phyloP scores from a whole-genome alignment of 2,888 invertebrate genomes.

The Apotomis capreana region DNA sequence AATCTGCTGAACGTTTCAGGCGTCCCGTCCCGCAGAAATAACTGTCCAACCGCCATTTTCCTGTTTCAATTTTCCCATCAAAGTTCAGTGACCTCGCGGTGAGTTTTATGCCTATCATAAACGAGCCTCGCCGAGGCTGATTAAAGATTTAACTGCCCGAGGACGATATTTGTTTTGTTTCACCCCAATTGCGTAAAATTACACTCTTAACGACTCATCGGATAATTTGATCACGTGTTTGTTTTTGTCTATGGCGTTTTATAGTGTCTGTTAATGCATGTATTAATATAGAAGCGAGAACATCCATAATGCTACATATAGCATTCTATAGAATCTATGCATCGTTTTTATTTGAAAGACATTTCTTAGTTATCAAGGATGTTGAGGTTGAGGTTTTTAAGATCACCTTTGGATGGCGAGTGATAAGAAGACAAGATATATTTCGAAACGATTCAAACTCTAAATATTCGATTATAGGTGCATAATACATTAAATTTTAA shows the following conservation, averaged over 20 bases:
- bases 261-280: conserved; percentile 12
- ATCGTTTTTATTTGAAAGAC: too few species aligned
- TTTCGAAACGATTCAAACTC: too few species aligned
- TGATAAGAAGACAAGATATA: too few species aligned
- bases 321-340: background rate
- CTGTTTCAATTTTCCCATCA: conserved; percentile 33
- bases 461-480: too few species aligned
- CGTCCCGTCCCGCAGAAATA: conserved; percentile 8
- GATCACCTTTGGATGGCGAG: too few species aligned
- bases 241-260: conserved; percentile 27
- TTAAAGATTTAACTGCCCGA: conserved; percentile 59
- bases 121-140: conserved; percentile 65
- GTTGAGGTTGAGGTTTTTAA: too few species aligned
- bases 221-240: conserved; percentile 23
- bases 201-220: conserved; percentile 32
- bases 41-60: conserved; percentile 28
- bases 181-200: conserved; percentile 54
- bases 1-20: conserved; percentile 3
- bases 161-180: conserved; percentile 40
- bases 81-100: conserved; percentile 37
- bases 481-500: too few species aligned
- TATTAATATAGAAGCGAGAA: background rate
- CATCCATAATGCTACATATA: background rate
- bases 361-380: too few species aligned
- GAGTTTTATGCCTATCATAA: conserved; percentile 60